Evolutionary conservation across 1,140 invertebrate species (phyloP), one percentile per base, ranked within the genome.

Genomic region (Vanessa atalanta): DNA sequence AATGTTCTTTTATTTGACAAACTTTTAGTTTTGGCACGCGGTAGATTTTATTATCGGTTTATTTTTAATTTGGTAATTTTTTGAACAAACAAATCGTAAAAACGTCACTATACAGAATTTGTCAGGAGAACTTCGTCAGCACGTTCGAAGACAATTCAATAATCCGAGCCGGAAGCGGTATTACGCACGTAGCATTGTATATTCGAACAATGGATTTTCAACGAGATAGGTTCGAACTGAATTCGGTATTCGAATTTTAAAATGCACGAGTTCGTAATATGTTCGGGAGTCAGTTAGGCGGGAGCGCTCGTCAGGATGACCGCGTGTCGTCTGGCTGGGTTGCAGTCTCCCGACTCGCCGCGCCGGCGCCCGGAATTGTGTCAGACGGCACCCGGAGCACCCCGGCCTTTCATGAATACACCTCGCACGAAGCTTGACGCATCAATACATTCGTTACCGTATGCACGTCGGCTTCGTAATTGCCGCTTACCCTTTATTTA

Each of bases 331-430:
- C 86, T 91, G 90, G 85, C 88, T 77, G 89, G 89, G 86, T 74
- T 84, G 88, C 88, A 88, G 87, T 83, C 83, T 80, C 78, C 81
- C 76, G 77, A 75, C 76, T 78, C 86, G 86, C 79, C 90, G 90
- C 90, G 89, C 90, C 90, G 89, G 90, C 90, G 90, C 90, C 89
- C 83, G 80, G 83, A 90, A 90, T 85, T 91, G 84, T 92, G 89
- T 91, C 90, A 87, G 83, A 85, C 88, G 81, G 85, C 81, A 82
- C 88, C 83, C 84, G 75, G 81, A 84, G 80, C 86, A 83, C 79
- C 85, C 85, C 85, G 82, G 82, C 82, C 86, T 89, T 85, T 83
- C 83, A 83, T 85, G 82, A 80, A 83, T 84, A 88, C 86, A 87
- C 84, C 84, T 88, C 78, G 76, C 79, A 76, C 77, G 67, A 75